phyloP scores from a whole-genome alignment of 2,113 vertebrate species.

The Petromus typicus region DNA sequence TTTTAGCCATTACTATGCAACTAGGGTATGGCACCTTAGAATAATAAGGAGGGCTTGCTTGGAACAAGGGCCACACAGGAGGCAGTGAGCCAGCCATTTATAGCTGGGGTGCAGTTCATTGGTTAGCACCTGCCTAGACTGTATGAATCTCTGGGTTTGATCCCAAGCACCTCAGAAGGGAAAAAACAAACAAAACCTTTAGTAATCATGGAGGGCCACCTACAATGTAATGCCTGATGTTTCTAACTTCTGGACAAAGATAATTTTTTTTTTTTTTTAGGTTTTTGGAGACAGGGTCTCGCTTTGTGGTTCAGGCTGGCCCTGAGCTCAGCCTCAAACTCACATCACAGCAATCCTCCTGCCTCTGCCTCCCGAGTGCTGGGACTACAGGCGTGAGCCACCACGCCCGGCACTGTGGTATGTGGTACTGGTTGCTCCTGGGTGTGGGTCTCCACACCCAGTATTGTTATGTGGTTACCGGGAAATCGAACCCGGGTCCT shows the following conservation, averaged over 20 bases:
- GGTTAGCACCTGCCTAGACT: neutral
- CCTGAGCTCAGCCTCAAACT: too few species aligned
- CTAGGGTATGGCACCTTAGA: neutral
- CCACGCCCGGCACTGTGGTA: too few species aligned
- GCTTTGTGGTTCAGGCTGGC: too few species aligned
- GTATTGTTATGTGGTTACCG: too few species aligned
- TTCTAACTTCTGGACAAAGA: neutral
- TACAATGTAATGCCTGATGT: neutral
- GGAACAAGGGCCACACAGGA: neutral
- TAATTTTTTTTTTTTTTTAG: too few species aligned
- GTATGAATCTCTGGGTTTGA: neutral
- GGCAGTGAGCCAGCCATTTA: neutral
- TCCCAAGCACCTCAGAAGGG: neutral
- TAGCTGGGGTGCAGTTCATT: neutral
- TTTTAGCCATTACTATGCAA: slow-evolving; percentile 27
- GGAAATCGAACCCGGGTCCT: too few species aligned
- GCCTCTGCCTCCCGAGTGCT: too few species aligned
- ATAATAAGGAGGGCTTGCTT: neutral
- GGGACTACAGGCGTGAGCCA: too few species aligned
- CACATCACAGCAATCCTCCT: too few species aligned
- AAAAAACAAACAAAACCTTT: neutral
- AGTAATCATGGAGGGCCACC: neutral
- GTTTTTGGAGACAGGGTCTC: too few species aligned
- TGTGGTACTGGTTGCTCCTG: too few species aligned
- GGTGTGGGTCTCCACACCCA: too few species aligned